Evolutionary conservation across 2,797 vertebrate genomes (phyloP).

Genomic region (Sebastolobus altivelis): DNA sequence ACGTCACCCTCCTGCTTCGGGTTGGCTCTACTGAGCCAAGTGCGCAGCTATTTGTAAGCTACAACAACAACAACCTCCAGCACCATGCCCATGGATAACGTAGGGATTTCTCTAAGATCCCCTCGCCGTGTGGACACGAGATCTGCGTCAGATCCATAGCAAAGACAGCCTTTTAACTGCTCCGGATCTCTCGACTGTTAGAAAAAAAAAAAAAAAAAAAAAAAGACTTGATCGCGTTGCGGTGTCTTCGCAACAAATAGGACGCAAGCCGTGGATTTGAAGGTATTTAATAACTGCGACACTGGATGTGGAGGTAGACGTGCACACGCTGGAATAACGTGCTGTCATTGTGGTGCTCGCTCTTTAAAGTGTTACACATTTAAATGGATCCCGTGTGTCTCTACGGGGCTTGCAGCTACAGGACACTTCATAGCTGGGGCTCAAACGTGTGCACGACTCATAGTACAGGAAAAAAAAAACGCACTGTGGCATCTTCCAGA

Average conservation of each 20-base stretch:
- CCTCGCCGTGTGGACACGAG: constrained; percentile 57
- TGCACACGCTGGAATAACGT: constrained; percentile 44
- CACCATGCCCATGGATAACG: constrained; percentile 79
- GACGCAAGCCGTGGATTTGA: constrained; percentile 75
- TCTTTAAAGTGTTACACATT: constrained; percentile 56
- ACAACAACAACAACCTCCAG: constrained; percentile 77
- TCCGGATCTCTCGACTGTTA: constrained; percentile 37
- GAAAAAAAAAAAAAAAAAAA: not conserved
- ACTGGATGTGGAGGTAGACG: constrained; percentile 55
- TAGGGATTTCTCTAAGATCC: constrained; percentile 68
- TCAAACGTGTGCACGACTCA: constrained; percentile 55
- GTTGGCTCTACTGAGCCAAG: constrained; percentile 78
- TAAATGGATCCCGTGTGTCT: constrained; percentile 59
- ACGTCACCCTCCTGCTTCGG: constrained; percentile 82
- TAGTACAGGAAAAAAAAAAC: not conserved
- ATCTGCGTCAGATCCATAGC: constrained; percentile 71
- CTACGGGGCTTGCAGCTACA: constrained; percentile 50
- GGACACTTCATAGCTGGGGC: constrained; percentile 60
- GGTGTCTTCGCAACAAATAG: constrained; percentile 61
- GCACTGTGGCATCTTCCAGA: not conserved
- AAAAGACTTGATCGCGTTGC: constrained; percentile 62
- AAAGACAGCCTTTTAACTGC: constrained; percentile 51
- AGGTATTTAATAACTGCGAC: constrained; percentile 85
- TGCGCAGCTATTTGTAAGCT: constrained; percentile 85
- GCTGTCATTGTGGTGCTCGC: constrained; percentile 54